phyloP scores from a whole-genome alignment of 2,888 invertebrate genomes.

The Eucriotettix oculatus region DNA sequence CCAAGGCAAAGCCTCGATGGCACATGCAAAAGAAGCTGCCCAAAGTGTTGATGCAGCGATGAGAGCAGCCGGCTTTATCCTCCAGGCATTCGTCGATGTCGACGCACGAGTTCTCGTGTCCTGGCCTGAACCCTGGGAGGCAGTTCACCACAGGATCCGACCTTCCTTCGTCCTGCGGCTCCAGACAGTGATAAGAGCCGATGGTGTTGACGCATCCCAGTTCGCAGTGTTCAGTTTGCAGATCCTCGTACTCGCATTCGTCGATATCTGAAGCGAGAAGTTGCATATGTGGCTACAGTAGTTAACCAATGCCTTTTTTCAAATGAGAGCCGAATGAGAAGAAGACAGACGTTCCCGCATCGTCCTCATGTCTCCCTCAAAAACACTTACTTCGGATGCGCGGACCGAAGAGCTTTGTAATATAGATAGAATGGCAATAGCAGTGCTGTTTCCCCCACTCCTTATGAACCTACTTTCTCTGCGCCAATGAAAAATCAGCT shows the following conservation, averaged over 20 bases:
- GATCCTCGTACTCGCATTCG: constrained; percentile 32
- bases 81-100: constrained; percentile 27
- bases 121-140: constrained; percentile 12
- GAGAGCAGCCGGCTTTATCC: constrained; percentile 26
- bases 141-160: constrained; percentile 17
- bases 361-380: no score
- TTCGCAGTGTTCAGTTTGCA: constrained; percentile 28
- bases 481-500: no score
- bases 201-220: constrained; percentile 32
- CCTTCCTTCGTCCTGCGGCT: constrained; percentile 1
- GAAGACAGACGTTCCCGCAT: no score
- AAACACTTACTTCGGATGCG: no score
- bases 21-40: constrained; percentile 23
- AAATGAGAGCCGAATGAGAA: no score
- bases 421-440: no score
- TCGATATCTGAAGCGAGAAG: constrained; percentile 31
- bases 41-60: constrained; percentile 26
- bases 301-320: neutral
- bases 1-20: constrained; percentile 3
- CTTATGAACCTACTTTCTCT: no score
- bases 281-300: neutral
- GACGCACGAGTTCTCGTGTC: constrained; percentile 22
- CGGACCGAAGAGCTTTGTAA: no score
- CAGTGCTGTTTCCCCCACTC: no score
- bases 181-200: constrained; percentile 40